Evolutionary conservation across 1,140 invertebrate species (phyloP).

Genomic region (Rhyacophila brunnea): DNA sequence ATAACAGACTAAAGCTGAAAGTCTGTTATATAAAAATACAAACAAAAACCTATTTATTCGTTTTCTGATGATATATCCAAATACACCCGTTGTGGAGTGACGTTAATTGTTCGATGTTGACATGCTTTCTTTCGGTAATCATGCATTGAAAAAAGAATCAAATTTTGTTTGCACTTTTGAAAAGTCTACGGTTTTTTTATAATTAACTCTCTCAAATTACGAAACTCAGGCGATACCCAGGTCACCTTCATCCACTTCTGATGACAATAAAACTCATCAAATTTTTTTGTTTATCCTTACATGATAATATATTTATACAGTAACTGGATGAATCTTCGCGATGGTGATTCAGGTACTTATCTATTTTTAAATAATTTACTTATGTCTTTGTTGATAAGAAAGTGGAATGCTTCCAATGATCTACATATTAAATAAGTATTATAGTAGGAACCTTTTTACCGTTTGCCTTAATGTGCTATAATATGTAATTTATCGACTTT

Average conservation of each 20-base stretch:
- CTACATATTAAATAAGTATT: not conserved
- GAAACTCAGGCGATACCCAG: too few relatives aligned
- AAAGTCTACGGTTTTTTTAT: not conserved
- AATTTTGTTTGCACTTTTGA: constrained; percentile 1
- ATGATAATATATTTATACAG: constrained; percentile 51
- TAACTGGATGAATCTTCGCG: constrained; percentile 98
- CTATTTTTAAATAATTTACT: too few relatives aligned
- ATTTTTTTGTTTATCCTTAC: constrained; percentile 12
- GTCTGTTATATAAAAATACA: too few relatives aligned
- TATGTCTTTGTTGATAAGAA: not conserved
- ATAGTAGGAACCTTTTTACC: not conserved
- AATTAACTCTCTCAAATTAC: too few relatives aligned
- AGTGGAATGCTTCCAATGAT: not conserved
- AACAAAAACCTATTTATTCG: too few relatives aligned
- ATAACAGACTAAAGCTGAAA: too few relatives aligned
- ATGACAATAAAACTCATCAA: constrained; percentile 30
- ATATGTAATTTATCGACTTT: constrained; percentile 2
- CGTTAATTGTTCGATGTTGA: not conserved
- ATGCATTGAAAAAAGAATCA: too few relatives aligned
- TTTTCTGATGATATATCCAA: too few relatives aligned
- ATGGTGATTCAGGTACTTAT: constrained; percentile 93
- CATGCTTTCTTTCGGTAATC: too few relatives aligned
- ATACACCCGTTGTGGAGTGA: too few relatives aligned
- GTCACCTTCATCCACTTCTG: not conserved
- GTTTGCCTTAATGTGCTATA: not conserved